Evolutionary conservation across 2,113 vertebrate species (phyloP).

Genomic region (Rhipidura dahli): DNA sequence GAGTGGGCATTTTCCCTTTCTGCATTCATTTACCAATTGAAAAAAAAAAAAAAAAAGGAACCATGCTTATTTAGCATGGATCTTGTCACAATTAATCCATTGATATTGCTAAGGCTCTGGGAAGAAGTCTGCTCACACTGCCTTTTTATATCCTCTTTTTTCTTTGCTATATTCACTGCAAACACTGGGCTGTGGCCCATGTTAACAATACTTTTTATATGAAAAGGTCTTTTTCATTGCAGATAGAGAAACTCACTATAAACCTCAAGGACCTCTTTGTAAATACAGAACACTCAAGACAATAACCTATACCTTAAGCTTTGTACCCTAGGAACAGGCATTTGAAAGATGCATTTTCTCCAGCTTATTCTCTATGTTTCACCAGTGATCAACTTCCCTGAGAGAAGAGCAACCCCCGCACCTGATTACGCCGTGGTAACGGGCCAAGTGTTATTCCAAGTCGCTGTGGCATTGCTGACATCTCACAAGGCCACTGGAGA

Average conservation of each 20-base stretch:
- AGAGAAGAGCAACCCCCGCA: background rate
- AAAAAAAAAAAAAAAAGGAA: accelerated
- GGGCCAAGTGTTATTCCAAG: background rate
- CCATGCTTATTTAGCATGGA: background rate
- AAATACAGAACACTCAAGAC: background rate
- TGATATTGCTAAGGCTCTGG: background rate
- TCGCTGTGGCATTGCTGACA: accelerated
- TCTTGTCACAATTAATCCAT: background rate
- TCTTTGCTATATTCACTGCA: background rate
- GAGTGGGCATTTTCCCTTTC: background rate
- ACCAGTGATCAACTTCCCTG: background rate
- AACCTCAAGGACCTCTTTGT: background rate
- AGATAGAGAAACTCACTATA: background rate
- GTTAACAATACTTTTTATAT: background rate
- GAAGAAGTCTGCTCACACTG: background rate
- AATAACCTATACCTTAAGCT: background rate
- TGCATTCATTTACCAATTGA: background rate
- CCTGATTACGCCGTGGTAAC: accelerated
- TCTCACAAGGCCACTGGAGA: background rate
- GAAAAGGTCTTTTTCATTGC: background rate
- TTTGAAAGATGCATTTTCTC: background rate
- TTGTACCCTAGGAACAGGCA: background rate
- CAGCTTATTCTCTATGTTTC: background rate
- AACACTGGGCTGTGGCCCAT: background rate
- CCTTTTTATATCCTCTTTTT: background rate